Conservation (phyloP, 2,888 invertebrate genomes). For the Hyposoter dolosus region DNA sequence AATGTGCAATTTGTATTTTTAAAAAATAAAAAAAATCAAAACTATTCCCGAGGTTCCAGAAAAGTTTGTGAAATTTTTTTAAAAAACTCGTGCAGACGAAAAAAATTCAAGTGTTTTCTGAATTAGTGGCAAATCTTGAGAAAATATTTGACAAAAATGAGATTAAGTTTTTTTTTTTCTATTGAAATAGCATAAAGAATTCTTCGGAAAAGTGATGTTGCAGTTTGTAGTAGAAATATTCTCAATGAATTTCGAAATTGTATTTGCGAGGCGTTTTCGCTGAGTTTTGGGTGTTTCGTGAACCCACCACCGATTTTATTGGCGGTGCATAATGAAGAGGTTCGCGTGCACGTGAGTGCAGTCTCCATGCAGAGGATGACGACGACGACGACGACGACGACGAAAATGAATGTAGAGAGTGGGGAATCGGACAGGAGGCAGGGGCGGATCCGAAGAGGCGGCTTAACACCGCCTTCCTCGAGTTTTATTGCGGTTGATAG, state of each 20-base stretch:
- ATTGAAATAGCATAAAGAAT: neutral
- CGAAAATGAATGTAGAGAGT: constrained; percentile 54
- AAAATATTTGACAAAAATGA: too few species aligned
- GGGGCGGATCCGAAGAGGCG: constrained; percentile 84
- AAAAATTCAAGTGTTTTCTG: too few species aligned
- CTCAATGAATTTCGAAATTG: neutral
- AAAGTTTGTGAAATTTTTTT: too few species aligned
- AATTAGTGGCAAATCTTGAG: too few species aligned
- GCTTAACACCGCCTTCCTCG: constrained; percentile 83
- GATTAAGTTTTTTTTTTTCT: neutral
- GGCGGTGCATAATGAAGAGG: constrained; percentile 28
- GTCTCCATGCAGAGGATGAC: constrained; percentile 29
- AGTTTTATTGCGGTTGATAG: constrained; percentile 81
- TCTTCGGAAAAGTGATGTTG: neutral
- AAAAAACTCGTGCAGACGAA: too few species aligned
- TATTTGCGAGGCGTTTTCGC: neutral
- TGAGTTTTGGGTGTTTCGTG: neutral
- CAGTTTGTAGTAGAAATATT: neutral
- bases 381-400: constrained; percentile 45
- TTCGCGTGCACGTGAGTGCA: constrained; percentile 47
- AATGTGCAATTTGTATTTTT: neutral
- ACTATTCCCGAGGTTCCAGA: too few species aligned
- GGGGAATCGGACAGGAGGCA: constrained; percentile 76
- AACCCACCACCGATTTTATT: constrained; percentile 3
- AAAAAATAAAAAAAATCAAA: too few species aligned